Base-by-base conservation (phyloP, 2,888 invertebrate genomes). In the Pediacus dermestoides region DNA sequence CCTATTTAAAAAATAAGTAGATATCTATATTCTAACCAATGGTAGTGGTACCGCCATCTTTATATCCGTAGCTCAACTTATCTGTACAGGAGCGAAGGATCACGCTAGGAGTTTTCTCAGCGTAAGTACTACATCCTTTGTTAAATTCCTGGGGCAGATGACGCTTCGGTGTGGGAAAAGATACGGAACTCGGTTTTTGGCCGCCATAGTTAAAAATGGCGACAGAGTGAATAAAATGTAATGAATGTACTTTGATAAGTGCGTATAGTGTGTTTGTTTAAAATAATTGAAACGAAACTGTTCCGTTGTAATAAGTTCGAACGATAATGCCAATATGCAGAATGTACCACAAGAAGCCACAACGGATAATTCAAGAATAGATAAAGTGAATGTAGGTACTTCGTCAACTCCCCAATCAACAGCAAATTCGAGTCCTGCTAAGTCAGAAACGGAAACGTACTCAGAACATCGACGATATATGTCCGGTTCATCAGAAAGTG, bases 401-500 rank as follows among this genome's bases (percentile, higher is more conserved):
- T 76, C 80, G 75, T 81, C 86, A 74, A 83, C 83, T 80, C 85
- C 87, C 79, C 85, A 85, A 74, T 86, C 85, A 74, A 65, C 63
- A 39, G 83, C 81, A 72, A 82, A 82, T 77, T 83, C 83, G 70
- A 85, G 83, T 77, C 84, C 84, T 72, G 81, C 82, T 70, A 84
- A 84, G 76, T 84, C 88, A 69, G 85, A 85, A 77, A 87, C 86
- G 70, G 88, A 88, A 78, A 88, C 87, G 70, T 85, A 82, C 76
- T 82, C 84, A 68, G 87, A 86, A 70, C 87, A 85, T 70, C 84
- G 85, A 68, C 85, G 86, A 76, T 88, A 83, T 80, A 88, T 89
- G 78, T 86, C 88, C 73, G 91, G 91, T 78, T 83, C 91, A 71
- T 92, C 92, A 66, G 92, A 90, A 77, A 92, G 91, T 72, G 93